Percentiles rank a stretch among this genome's conserved stretches.
These are phyloP conservation scores for Parnassius mnemosyne DNA, from an alignment of 2,888 invertebrate species.

Conservation along the genomic window DNA sequence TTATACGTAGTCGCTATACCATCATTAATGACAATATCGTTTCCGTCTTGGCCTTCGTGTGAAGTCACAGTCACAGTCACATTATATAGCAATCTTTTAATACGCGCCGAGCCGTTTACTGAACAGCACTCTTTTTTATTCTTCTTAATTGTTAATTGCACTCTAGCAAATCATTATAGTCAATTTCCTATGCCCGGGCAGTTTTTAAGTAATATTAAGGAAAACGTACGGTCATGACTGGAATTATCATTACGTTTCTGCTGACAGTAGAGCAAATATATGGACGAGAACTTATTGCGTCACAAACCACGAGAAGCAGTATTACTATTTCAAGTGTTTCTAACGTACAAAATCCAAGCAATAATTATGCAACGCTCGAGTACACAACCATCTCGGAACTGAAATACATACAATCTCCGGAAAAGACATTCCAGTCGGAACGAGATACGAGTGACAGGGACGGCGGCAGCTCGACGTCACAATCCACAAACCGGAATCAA, in stretches of 20 bases:
- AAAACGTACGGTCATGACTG: constrained; percentile 43
- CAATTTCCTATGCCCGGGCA: constrained; percentile 4
- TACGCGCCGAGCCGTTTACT: constrained; percentile 52
- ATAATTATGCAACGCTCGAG: background rate
- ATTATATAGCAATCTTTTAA: constrained; percentile 46
- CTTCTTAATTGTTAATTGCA: constrained; percentile 24
- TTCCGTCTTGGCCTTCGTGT: constrained; percentile 48
- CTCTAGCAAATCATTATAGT: constrained; percentile 6
- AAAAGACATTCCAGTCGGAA: constrained; percentile 2
- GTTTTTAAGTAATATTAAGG: constrained; percentile 29
- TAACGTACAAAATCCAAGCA: background rate
- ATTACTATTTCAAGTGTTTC: constrained; percentile 3
- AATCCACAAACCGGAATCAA: constrained; percentile 29
- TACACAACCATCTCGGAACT: background rate
- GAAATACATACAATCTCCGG: background rate
- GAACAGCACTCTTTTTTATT: constrained; percentile 43
- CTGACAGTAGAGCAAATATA: constrained; percentile 45
- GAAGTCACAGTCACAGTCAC: constrained; percentile 45
- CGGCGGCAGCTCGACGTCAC: constrained; percentile 22
- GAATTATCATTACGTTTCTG: constrained; percentile 43
- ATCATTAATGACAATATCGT: constrained; percentile 34
- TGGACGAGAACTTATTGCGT: constrained; percentile 40
- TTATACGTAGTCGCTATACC: constrained; percentile 31
- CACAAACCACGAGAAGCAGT: constrained; percentile 21
- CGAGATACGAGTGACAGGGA: constrained; percentile 22